phyloP scores from a whole-genome alignment of 2,888 invertebrate species.

The Priocnemis perturbator region DNA sequence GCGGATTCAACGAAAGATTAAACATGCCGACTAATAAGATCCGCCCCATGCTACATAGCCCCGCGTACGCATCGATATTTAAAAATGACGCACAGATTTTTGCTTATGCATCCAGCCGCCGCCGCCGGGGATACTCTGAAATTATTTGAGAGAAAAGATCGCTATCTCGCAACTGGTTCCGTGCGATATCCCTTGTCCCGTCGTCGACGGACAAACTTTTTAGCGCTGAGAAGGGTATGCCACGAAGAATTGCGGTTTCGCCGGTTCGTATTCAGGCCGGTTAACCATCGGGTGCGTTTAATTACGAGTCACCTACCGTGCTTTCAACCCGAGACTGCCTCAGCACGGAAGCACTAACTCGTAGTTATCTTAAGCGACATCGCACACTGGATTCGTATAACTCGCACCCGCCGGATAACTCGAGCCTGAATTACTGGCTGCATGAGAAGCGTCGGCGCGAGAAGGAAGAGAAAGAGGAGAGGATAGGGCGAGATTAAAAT shows the following conservation, averaged over 20 bases:
- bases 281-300: conserved; percentile 59
- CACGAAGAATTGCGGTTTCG: conserved; percentile 34
- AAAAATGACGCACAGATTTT: no score
- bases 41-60: no score
- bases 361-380: conserved; percentile 67
- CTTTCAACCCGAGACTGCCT: conserved; percentile 54
- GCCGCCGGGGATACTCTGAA: no score
- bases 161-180: no score
- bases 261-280: conserved; percentile 38
- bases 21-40: no score
- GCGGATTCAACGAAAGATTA: no score
- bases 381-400: conserved; percentile 66
- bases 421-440: conserved; percentile 58
- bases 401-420: conserved; percentile 61
- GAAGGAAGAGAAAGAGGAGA: conserved; percentile 7
- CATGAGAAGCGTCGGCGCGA: conserved; percentile 14
- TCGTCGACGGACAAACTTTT: conserved; percentile 30
- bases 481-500: conserved; percentile 65
- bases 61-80: no score
- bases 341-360: conserved; percentile 62
- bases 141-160: no score
- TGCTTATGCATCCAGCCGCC: no score
- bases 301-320: conserved; percentile 60
- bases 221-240: conserved; percentile 27
- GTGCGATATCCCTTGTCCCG: no score